A percentile compares a stretch with the other conserved stretches of the same genome.
These are phyloP conservation scores for Himalopsyche japonica DNA, from an alignment of 2,888 invertebrate genomes.

Conservation along the genomic window DNA sequence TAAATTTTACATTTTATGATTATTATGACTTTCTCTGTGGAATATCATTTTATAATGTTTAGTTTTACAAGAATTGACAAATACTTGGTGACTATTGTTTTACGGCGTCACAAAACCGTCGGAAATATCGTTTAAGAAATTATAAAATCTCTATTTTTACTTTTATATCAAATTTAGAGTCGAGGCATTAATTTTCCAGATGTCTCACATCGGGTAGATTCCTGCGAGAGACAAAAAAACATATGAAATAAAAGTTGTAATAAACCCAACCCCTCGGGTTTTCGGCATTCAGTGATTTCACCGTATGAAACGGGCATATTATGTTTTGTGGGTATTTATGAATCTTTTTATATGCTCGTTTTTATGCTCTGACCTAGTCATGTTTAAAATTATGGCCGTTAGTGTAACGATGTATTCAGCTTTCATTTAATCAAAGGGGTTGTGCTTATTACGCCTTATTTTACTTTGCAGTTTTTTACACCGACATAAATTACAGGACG, in stretches of 20 bases:
- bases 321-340: neutral
- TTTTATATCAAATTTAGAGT: neutral
- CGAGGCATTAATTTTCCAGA: neutral
- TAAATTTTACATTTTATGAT: no score
- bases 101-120: no score
- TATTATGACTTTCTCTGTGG: no score
- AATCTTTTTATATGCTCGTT: neutral
- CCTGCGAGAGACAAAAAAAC: neutral
- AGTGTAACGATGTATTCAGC: conserved; percentile 18
- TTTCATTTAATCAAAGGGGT: conserved; percentile 36
- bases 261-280: neutral
- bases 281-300: neutral
- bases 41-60: no score
- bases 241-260: neutral
- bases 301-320: neutral
- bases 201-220: neutral
- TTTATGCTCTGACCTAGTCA: conserved; percentile 12
- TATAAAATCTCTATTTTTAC: no score
- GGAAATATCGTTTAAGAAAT: no score
- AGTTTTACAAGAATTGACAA: no score
- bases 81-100: no score
- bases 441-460: conserved; percentile 28
- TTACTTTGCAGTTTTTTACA: conserved; percentile 22
- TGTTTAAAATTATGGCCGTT: conserved; percentile 6
- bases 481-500: conserved; percentile 33